Evolutionary conservation across 2,797 vertebrate species (phyloP).

Genomic region (Oreonectes daqikongensis): DNA sequence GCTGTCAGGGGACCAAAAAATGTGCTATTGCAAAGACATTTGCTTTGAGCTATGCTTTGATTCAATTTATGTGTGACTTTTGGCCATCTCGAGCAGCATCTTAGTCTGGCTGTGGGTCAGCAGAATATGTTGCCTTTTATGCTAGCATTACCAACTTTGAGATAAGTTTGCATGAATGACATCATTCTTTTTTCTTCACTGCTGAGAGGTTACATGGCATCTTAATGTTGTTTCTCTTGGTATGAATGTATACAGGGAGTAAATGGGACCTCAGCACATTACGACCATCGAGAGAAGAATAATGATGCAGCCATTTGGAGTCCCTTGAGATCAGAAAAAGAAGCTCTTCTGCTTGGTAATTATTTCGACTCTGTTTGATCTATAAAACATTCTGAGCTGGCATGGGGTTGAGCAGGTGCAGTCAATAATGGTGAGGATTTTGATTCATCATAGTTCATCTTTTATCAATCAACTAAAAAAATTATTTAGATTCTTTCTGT

Average conservation of each 20-base stretch:
- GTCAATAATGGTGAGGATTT: background rate
- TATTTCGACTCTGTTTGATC: conserved; percentile 41
- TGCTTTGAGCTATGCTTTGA: too few relatives aligned
- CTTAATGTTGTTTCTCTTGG: background rate
- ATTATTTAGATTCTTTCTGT: background rate
- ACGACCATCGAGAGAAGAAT: conserved; percentile 83
- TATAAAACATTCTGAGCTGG: conserved; percentile 46
- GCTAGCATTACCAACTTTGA: too few relatives aligned
- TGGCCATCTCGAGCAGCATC: too few relatives aligned
- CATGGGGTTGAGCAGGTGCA: conserved; percentile 6
- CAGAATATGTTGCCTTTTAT: too few relatives aligned
- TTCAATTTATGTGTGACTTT: too few relatives aligned
- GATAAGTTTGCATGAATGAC: too few relatives aligned
- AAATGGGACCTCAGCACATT: conserved; percentile 81
- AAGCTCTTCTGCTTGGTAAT: conserved; percentile 93
- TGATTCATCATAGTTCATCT: background rate
- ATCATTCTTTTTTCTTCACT: too few relatives aligned
- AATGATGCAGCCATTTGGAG: conserved; percentile 76
- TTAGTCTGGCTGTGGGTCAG: too few relatives aligned
- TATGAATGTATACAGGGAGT: conserved; percentile 73
- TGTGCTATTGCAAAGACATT: too few relatives aligned
- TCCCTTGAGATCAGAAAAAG: conserved; percentile 88
- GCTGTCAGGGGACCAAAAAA: too few relatives aligned
- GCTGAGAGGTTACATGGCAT: too few relatives aligned
- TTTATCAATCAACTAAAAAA: too few relatives aligned